Percentiles rank a stretch among this genome's conserved stretches.
Evolutionary conservation across 37 sponge, comb jelly and placozoan genomes (phyloP).

Genomic region (Beroe forskalii): DNA sequence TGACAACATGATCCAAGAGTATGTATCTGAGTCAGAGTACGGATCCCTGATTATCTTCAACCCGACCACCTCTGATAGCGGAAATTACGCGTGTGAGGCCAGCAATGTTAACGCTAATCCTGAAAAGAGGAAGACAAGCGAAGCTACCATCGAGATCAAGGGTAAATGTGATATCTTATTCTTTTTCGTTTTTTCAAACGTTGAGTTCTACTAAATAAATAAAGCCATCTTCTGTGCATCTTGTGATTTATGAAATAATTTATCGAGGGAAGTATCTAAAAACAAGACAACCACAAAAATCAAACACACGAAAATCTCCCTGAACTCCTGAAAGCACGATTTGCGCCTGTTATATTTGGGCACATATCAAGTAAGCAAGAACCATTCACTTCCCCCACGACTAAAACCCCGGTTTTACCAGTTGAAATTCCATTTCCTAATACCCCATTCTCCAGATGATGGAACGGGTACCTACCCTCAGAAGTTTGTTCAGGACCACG

Average conservation of each 20-base stretch:
- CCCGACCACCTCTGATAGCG: conserved; percentile 28
- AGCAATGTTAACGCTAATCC: conserved; percentile 55
- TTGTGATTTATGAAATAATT: no score
- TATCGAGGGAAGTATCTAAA: no score
- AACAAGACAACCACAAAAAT: no score
- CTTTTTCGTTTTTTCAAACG: background rate
- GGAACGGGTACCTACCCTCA: conserved; percentile 39
- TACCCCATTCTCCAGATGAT: background rate
- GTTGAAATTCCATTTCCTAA: no score
- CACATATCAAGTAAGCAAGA: no score
- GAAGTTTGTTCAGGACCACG: conserved; percentile 54
- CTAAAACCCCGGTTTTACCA: no score
- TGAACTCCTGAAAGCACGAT: no score
- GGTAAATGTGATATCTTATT: background rate
- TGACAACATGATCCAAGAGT: conserved; percentile 57
- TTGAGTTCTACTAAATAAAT: no score
- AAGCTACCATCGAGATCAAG: conserved; percentile 30
- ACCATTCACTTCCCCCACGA: no score
- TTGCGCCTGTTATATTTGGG: no score
- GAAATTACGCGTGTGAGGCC: conserved; percentile 50
- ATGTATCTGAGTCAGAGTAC: background rate
- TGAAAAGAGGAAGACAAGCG: conserved; percentile 11
- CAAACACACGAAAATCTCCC: no score
- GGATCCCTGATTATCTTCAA: conserved; percentile 57
- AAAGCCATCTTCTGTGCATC: no score